Base-by-base conservation (phyloP, 2,888 invertebrate species). In the Ephialtes manifestator region DNA sequence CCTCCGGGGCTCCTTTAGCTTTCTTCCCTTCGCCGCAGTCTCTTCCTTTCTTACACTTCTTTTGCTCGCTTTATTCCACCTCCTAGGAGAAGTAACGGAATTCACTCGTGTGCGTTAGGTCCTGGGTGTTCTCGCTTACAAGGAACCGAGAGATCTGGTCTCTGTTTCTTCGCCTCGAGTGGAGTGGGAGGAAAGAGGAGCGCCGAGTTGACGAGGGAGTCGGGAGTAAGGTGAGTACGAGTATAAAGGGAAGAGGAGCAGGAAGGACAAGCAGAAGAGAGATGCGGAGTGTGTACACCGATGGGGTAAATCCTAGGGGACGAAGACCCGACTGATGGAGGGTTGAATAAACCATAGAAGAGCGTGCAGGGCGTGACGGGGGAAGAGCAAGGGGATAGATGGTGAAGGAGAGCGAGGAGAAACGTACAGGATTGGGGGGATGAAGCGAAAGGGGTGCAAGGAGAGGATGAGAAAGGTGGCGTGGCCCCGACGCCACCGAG, bases 291-390 rank as follows among this genome's bases (percentile, higher is more conserved):
- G 78, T 75, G 70, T 70, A 80, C 70, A 76, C 70, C 80, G 80
- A 84, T 76, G 85, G 80, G 82, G 71, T 76, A 86, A 85, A 83
- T 79, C 85, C 83, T 87, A 72, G 72, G 83, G 87, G 84, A 82
- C 75, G 84, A 82, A 84, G 82, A 83, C 82, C 84, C 83, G 72
- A 35, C 81, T 87, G 87, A 87, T 87, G 86, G 87, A 87, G 85
- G 87, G 87, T 87, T 87, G 87, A 87, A 87, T 87, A 87, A 87
- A 87, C 86, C 87, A 87, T 87, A 60, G 87, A 87, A 83, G 86
- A 86, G 80, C 86, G 86, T 78, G 85, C 83, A 81, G 83, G 83
- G 76, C 65, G 65, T 65, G 65, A 65, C 65, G 76, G 74, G 80
- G 35, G 24, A 11, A 39, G 53, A 51, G 68, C 60, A 55, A 24